Percentiles rank a stretch among this genome's conserved stretches.
These are phyloP conservation scores for Aeoliscus strigatus DNA, from an alignment of 2,797 vertebrate genomes.

Conservation along the genomic window DNA sequence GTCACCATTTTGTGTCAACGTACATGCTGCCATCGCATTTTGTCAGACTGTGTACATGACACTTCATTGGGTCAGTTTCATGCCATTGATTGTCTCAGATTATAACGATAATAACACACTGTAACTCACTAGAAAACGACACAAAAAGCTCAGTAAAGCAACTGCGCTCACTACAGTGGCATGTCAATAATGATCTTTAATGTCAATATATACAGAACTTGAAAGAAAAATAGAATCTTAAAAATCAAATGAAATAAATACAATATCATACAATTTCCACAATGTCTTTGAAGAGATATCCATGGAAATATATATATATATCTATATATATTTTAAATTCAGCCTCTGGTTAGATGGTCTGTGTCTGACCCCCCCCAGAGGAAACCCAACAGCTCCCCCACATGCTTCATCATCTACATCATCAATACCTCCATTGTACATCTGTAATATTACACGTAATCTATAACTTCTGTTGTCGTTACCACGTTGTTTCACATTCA, in stretches of 20 bases:
- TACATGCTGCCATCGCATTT: too few species aligned
- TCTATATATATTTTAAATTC: conserved; percentile 41
- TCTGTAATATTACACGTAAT: conserved; percentile 32
- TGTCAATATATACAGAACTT: conserved; percentile 91
- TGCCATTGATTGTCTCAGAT: too few species aligned
- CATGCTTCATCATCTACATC: conserved; percentile 62
- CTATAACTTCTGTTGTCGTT: conserved; percentile 28
- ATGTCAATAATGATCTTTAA: conserved; percentile 89
- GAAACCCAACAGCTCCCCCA: conserved; percentile 60
- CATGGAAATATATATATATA: conserved; percentile 66
- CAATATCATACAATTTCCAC: conserved; percentile 94
- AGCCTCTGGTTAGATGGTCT: conserved; percentile 64
- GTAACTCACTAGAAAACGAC: too few species aligned
- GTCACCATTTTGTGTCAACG: too few species aligned
- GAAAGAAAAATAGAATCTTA: conserved; percentile 92
- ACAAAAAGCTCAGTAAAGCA: too few species aligned
- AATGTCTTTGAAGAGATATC: conserved; percentile 82
- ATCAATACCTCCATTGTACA: conserved; percentile 31
- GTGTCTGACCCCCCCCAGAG: conserved; percentile 58
- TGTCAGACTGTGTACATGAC: too few species aligned
- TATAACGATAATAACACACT: too few species aligned
- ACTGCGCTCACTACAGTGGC: conserved; percentile 24
- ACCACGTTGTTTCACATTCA: conserved; percentile 41
- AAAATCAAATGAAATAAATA: conserved; percentile 97
- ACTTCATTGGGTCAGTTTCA: too few species aligned